phyloP scores from a whole-genome alignment of 2,797 vertebrate species.

The Perodicticus potto region DNA sequence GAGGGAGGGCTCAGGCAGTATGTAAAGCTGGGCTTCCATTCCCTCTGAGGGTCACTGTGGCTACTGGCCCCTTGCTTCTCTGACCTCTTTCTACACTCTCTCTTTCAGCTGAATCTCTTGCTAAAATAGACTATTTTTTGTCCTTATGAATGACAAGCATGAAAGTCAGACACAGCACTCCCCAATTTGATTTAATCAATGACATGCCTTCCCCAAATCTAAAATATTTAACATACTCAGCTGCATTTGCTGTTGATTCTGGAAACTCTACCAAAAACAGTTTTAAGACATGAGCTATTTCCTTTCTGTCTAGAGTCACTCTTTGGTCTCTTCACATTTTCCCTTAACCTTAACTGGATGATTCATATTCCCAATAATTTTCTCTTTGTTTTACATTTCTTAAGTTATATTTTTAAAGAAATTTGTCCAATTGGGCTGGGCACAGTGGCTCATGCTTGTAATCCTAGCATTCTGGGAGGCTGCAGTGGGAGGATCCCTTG shows the following conservation, averaged over 20 bases:
- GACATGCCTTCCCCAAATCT: neutral
- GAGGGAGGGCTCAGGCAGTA: neutral
- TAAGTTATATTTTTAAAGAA: slow-evolving; percentile 33
- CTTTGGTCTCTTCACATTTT: slow-evolving; percentile 40
- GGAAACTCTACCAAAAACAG: neutral
- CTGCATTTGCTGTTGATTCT: neutral
- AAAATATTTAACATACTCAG: neutral
- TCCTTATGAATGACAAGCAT: neutral
- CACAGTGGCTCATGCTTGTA: too few species aligned
- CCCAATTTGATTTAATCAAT: neutral
- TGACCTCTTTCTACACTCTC: neutral
- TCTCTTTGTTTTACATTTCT: slow-evolving; percentile 25
- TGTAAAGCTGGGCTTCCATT: fast-evolving
- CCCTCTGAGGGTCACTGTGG: fast-evolving
- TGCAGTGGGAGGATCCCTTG: too few species aligned
- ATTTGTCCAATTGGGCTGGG: neutral
- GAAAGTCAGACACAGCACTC: neutral
- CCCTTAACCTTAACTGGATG: neutral
- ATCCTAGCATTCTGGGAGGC: too few species aligned
- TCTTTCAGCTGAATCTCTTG: neutral
- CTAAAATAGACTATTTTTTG: neutral
- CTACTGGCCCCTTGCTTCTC: neutral
- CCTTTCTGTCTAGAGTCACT: neutral
- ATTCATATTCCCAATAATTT: slow-evolving; percentile 19
- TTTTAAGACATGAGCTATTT: neutral